phyloP scores from a whole-genome alignment of 2,888 invertebrate genomes.

The Drosophila mulleri region DNA sequence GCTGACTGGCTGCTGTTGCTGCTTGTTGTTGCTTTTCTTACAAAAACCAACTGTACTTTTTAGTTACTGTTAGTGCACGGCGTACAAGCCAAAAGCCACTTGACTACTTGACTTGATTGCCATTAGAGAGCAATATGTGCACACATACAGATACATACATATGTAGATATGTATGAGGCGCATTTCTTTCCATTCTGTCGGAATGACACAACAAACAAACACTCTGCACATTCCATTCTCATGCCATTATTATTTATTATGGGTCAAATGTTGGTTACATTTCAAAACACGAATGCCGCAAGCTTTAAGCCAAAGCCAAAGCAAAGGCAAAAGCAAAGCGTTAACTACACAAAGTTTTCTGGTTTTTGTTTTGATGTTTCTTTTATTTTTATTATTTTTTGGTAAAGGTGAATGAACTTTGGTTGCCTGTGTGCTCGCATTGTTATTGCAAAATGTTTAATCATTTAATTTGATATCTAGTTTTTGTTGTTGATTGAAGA shows the following conservation, averaged over 20 bases:
- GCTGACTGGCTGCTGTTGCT: slow-evolving; percentile 42
- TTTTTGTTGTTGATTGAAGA: slow-evolving; percentile 15
- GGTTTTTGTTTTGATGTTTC: slow-evolving; percentile 1
- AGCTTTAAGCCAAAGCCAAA: slow-evolving; percentile 29
- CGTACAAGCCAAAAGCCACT: slow-evolving; percentile 67
- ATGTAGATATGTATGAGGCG: slow-evolving; percentile 24
- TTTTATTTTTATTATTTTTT: slow-evolving; percentile 23
- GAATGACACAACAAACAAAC: slow-evolving; percentile 46
- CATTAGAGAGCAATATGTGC: slow-evolving; percentile 66
- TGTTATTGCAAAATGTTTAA: slow-evolving; percentile 56
- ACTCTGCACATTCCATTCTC: slow-evolving; percentile 33
- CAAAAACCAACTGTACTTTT: slow-evolving; percentile 80
- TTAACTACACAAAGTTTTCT: slow-evolving; percentile 4
- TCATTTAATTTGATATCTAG: slow-evolving; percentile 17
- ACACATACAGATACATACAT: slow-evolving; percentile 4
- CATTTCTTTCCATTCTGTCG: slow-evolving; percentile 52
- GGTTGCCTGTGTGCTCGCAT: slow-evolving; percentile 33
- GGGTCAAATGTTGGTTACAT: slow-evolving; percentile 74
- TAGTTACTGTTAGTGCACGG: slow-evolving; percentile 75
- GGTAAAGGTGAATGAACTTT: slow-evolving; percentile 79
- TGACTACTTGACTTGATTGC: slow-evolving; percentile 80
- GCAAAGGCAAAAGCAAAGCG: slow-evolving; percentile 20
- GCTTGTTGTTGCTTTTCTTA: slow-evolving; percentile 67
- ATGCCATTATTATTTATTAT: slow-evolving; percentile 60
- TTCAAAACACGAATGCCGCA: slow-evolving; percentile 50